Evolutionary conservation across 2,888 invertebrate species (phyloP), one percentile per base, ranked within the genome.

Genomic region (Aethes cnicana): DNA sequence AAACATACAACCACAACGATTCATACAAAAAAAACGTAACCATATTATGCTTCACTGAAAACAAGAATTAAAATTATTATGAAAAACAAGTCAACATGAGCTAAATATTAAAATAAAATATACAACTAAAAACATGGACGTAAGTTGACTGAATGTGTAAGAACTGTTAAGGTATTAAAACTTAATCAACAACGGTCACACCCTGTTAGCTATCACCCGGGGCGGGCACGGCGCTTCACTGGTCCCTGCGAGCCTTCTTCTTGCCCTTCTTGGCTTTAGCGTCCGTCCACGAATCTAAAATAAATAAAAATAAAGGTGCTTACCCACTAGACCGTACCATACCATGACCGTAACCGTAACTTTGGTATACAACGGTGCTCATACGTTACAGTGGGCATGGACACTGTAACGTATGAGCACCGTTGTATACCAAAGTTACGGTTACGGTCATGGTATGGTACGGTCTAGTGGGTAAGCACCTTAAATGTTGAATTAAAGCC

Each of bases 191-290:
- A 78, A 79, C 73, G 65, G 71, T 74, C 84, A 83, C 86, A 84
- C 85, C 83, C 77, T 79, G 82, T 80, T 82, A 83, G 82, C 75
- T 81, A 83, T 78, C 76, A 76, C 72, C 69, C 71, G 71, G 69
- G 57, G 26, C 6, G 41, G 8, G 6, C 26, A 49, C 48, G 52
- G 74, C 74, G 76, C 68, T 72, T 92, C 91, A 94, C 84, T 93
- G 93, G 69, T 94, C 94, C 74, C 93, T 93, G 72, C 94, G 93
- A 54, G 91, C 92, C 87, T 94, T 94, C 90, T 94, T 95, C 91
- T 94, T 95, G 81, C 92, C 91, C 70, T 95, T 95, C 80, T 94
- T 94, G 47, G 91, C 90, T 76, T 94, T 95, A 11, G 94, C 92
- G 70, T 95, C 95, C 62, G 93, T 93, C 95, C 95, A 95, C 20